Conservation (phyloP, 1,140 invertebrate genomes). For the Nasonia vitripennis region DNA sequence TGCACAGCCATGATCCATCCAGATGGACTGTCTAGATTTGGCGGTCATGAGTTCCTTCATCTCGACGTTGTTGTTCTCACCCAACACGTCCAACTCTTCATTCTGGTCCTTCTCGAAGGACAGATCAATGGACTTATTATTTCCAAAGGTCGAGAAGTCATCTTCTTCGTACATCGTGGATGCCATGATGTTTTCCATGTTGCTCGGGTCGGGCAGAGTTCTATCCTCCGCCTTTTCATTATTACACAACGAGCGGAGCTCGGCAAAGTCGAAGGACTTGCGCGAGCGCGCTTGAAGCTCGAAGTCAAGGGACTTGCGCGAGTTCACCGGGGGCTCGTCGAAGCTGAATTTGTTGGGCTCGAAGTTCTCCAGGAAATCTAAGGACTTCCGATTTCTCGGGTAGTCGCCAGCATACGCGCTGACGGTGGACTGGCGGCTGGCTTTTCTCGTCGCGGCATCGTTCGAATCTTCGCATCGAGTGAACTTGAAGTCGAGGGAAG, state of each 20-base stretch:
- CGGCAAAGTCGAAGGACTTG: constrained; percentile 3
- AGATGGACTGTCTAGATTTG: background rate
- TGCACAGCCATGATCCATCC: background rate
- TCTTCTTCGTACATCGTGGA: background rate
- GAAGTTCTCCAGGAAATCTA: constrained; percentile 25
- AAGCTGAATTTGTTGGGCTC: background rate
- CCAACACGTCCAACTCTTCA: background rate
- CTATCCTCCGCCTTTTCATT: background rate
- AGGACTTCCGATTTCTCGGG: constrained; percentile 15
- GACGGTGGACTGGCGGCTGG: background rate
- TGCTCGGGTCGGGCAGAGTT: background rate
- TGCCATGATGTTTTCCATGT: background rate
- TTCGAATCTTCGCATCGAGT: background rate
- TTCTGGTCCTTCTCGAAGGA: background rate
- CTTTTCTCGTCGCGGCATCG: background rate
- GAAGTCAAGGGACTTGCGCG: constrained; percentile 5
- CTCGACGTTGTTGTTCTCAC: background rate
- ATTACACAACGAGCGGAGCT: background rate
- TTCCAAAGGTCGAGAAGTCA: background rate
- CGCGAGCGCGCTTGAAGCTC: background rate
- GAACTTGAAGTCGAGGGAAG: constrained; percentile 27
- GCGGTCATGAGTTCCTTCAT: background rate
- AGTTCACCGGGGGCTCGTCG: background rate
- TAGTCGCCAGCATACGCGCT: background rate
- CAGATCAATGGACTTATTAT: background rate